A percentile compares a stretch with the other conserved stretches of the same genome.
These are phyloP conservation scores for Cheilosia vernalis DNA, from an alignment of 2,888 invertebrate species.

Conservation along the genomic window DNA sequence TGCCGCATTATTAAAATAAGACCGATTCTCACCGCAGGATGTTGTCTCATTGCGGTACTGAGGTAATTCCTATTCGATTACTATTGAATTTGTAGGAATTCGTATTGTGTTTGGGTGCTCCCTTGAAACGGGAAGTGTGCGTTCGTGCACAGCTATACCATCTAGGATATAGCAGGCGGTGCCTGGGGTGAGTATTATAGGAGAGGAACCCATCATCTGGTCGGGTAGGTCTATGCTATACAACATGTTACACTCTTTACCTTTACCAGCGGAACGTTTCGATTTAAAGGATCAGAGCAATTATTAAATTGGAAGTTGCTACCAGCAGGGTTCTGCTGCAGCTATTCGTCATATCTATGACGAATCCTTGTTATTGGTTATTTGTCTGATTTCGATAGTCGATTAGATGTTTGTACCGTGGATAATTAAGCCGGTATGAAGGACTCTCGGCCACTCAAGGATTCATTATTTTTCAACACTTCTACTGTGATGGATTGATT, in stretches of 20 bases:
- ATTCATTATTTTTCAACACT: conserved; percentile 71
- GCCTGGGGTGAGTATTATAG: neutral
- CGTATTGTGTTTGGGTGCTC: conserved; percentile 65
- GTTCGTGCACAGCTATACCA: conserved; percentile 49
- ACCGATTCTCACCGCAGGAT: conserved; percentile 57
- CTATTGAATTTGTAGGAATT: conserved; percentile 51
- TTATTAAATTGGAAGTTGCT: conserved; percentile 39
- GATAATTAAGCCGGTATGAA: conserved; percentile 56
- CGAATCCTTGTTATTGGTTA: conserved; percentile 65
- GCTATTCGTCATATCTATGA: conserved; percentile 56
- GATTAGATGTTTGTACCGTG: conserved; percentile 52
- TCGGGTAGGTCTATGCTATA: conserved; percentile 34
- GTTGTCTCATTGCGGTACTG: conserved; percentile 57
- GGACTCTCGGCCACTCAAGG: conserved; percentile 30
- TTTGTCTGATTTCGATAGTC: conserved; percentile 65
- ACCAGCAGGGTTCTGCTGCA: conserved; percentile 23
- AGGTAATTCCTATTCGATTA: conserved; percentile 65
- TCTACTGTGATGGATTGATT: conserved; percentile 49
- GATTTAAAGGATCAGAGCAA: conserved; percentile 53
- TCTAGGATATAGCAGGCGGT: conserved; percentile 64
- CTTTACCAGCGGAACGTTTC: conserved; percentile 63
- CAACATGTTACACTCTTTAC: conserved; percentile 66
- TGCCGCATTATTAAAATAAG: conserved; percentile 57
- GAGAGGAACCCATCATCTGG: conserved; percentile 64
- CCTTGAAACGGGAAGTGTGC: conserved; percentile 65